Base-by-base conservation (phyloP, 1,140 invertebrate genomes). In the Drosophila leontia region DNA sequence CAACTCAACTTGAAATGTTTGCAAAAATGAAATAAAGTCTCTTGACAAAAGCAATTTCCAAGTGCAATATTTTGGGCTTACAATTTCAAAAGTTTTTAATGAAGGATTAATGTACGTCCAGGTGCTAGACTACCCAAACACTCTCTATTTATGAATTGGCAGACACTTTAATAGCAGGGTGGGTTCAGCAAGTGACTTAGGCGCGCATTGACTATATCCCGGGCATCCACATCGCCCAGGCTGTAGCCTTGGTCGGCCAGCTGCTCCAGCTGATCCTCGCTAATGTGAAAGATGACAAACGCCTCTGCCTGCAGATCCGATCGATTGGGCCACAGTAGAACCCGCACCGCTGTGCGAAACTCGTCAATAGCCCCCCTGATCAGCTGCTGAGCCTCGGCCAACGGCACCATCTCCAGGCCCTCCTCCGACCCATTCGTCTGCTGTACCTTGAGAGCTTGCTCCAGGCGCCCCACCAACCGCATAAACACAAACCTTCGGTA, bases 401-500 rank as follows among this genome's bases (percentile, higher is more conserved):
- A 17, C 7, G 63, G 29, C 26, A 26, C 35, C n/a, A 61, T 19
- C 0, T 37, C 19, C 1, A 42, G n/a, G 1, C 39, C 53, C 8
- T 45, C 19, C 15, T 51, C 55, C 0, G 71, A 23, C 11, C 13
- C 53, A 39, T 58, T 60, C 5, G 64, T 19, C n/a, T 82, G 79
- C 44, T 82, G 83, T 35, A 76, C 45, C 12, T 70, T 48, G 8
- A 87, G 41, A 1, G 80, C 80, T 8, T 39, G 58, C 34, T 87
- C 84, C 9, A 87, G 60, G 3, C 82, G 62, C 34, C 70, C 75
- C 19, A 84, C 85, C 55, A 90, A 29, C 7, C 84, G 85, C 74
- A 88, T 70, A 3, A 88, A 19, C 4, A 88, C 69, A 50, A 84
- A 88, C 2, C 85, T 50, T 11, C 84, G 72, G 53, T 88, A 90